Evolutionary conservation across 2,888 invertebrate species (phyloP), one percentile per base, ranked within the genome.

Genomic region (Epistrophe grossulariae): DNA sequence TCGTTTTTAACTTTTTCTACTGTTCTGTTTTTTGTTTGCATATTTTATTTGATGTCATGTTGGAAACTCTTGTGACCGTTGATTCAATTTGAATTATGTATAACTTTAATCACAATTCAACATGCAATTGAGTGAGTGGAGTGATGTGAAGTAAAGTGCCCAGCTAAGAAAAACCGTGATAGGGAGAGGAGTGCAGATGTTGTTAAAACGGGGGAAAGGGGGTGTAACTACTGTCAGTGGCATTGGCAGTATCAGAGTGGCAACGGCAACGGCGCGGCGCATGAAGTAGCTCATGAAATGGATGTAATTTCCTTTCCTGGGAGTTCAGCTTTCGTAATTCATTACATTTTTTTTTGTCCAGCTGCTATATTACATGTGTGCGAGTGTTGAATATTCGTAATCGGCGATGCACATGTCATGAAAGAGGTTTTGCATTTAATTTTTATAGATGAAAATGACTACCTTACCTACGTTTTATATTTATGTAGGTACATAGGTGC

Each of bases 101-200:
- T 71, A 74, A 79, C 78, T 85, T 85, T 85, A 81, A 85, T 85
- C 85, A 43, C 74, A 78, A 81, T 78, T 70, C 78, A 77, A 73
- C 81, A 85, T 85, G 85, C 82, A 74, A 82, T 57, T 82, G 70
- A 79, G 74, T 81, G 85, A 85, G 45, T 70, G 70, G 52, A 68
- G 45, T 38, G 73, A 1, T 40, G 62, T 62, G 62, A 43, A 62
- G n/a, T 4, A 62, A 62, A 38, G 55, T 62, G 62, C 38, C 60
- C 19, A 45, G 55, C 13, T 38, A 15, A 68, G n/a, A 13, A 68
- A 66, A 60, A 50, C 38, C 57, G 43, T 52, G 52, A 70, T 24
- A 35, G 60, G 68, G 52, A 45, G 72, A 40, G 17, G 52, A 57
- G 52, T 52, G 68, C 72, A 73, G 28, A 71, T 78, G 68, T 59